Evolutionary conservation across 1,140 invertebrate species (phyloP), one percentile per base, ranked within the genome.

Genomic region (Panagrolaimus sp.): DNA sequence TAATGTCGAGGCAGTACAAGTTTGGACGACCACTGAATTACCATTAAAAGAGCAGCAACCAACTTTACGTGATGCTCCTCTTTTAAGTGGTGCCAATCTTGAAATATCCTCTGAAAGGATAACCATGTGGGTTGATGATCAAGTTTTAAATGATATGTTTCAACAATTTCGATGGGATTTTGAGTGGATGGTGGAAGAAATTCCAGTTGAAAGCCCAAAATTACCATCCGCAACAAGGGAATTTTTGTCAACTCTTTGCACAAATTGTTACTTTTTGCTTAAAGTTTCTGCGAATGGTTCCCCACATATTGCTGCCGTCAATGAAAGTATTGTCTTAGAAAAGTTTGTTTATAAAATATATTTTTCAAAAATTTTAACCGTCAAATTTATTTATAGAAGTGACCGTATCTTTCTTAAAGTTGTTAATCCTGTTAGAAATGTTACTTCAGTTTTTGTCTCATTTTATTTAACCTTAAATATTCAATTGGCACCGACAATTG

Each of bases 401-500:
- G 75, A 82, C 67, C 72, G 70, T n/a, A 80, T 83, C 21, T 71
- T 74, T 64, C 46, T 82, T 12, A 74, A 72, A 70, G 79, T 83
- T 26, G 76, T 83, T 8, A 82, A 82, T 63, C 80, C 80, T 8
- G 70, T 68, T 26, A 63, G 67, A 47, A 78, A 82, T 32, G 63
- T 65, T 8, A 72, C 66, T 6, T 74, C 81, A 10, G 79, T 83
- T 12, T 82, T 80, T 62, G 73, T 80, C 26, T 74, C 77, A 10
- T 75, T 80, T 44, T 65, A 44, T 46, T 71, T 82, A 44, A 73
- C 71, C 17, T 64, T 82, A n/a, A 55, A 48, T 17, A 71, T 79
- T 24, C 71, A 78, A 71, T 32, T 82, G 2, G 65, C 70, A 4
- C 80, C 80, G 24, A 63, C 74, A 44, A 70, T 82, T 43, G 76